phyloP scores from a whole-genome alignment of 2,113 vertebrate genomes.

The Anseranas semipalmata region DNA sequence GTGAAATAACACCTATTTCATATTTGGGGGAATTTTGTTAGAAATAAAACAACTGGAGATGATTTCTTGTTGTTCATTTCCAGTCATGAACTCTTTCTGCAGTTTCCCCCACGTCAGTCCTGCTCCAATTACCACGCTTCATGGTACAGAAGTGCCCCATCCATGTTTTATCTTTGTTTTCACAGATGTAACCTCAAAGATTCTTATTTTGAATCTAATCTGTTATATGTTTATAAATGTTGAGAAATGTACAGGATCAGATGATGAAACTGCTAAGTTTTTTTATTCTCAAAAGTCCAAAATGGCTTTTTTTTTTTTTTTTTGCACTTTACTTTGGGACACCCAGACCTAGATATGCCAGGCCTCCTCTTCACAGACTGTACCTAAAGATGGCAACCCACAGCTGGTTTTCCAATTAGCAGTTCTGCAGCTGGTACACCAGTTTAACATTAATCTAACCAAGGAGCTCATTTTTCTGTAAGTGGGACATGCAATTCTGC shows the following conservation, averaged over 20 bases:
- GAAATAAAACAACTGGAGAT: neutral
- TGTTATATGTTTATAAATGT: neutral
- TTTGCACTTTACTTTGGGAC: neutral
- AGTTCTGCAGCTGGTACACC: neutral
- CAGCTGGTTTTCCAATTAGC: neutral
- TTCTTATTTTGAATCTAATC: neutral
- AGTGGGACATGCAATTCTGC: neutral
- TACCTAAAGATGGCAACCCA: neutral
- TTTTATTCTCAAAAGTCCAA: neutral
- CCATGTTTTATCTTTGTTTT: neutral
- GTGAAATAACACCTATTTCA: neutral
- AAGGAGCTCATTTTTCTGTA: neutral
- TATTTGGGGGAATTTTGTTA: neutral
- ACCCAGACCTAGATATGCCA: neutral
- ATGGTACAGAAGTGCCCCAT: neutral
- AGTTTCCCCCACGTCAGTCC: neutral
- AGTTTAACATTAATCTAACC: neutral
- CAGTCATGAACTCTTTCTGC: neutral
- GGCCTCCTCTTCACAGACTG: neutral
- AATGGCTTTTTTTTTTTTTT: neutral
- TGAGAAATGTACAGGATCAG: neutral
- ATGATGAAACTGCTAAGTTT: neutral
- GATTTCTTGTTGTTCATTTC: neutral
- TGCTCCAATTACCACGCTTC: neutral
- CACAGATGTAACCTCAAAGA: neutral